Evolutionary conservation across 92 coral and sea anemone species (phyloP).

Genomic region (Phenganax marumi): DNA sequence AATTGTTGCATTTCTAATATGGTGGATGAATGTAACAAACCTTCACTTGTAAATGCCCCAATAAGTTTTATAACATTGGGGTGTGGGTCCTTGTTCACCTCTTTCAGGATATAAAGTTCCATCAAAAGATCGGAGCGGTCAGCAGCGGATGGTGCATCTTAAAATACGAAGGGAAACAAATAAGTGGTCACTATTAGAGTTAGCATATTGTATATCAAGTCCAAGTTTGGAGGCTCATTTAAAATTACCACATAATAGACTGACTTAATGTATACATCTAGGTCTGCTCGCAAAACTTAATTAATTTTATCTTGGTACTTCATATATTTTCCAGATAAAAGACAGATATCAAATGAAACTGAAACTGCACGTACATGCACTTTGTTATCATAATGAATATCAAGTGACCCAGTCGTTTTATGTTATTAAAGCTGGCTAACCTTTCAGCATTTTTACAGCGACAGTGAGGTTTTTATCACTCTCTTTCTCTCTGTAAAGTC

Average conservation of each 20-base stretch:
- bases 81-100: slow-evolving; percentile 27
- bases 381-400: no score
- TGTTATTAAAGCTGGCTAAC: slow-evolving; percentile 27
- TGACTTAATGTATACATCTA: no score
- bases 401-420: no score
- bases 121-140: slow-evolving; percentile 36
- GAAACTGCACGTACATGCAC: no score
- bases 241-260: no score
- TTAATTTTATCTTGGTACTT: no score
- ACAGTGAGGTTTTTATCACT: slow-evolving; percentile 64
- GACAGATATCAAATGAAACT: no score
- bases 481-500: slow-evolving; percentile 63
- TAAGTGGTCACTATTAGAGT: neutral
- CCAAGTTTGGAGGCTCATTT: no score
- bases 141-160: slow-evolving; percentile 17
- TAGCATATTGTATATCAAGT: no score
- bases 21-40: neutral
- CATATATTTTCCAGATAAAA: no score
- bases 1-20: no score
- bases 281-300: no score
- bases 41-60: slow-evolving; percentile 34
- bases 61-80: slow-evolving; percentile 29
- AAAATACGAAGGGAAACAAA: neutral
- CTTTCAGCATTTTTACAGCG: slow-evolving; percentile 86
- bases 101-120: slow-evolving; percentile 32